Evolutionary conservation across 2,888 invertebrate genomes (phyloP).

Genomic region (Laothoe populi): DNA sequence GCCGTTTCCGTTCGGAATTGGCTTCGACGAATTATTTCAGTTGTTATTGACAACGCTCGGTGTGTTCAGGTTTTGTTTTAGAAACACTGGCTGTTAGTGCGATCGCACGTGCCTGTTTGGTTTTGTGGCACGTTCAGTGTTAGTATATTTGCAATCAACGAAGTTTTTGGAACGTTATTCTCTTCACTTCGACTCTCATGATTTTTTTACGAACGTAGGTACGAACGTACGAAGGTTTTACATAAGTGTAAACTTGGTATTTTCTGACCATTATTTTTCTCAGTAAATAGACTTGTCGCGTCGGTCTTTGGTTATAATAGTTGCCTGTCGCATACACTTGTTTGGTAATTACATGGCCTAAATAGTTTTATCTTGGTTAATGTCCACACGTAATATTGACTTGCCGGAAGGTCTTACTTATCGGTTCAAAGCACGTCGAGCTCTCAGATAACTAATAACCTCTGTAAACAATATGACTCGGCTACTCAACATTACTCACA

Average conservation of each 20-base stretch:
- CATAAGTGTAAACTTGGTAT: neutral
- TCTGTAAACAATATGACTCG: slow-evolving; percentile 25
- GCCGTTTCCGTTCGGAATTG: slow-evolving; percentile 14
- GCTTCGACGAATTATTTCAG: slow-evolving; percentile 27
- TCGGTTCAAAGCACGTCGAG: slow-evolving; percentile 43
- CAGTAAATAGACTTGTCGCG: slow-evolving; percentile 16
- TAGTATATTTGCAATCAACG: slow-evolving; percentile 47
- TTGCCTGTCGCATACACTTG: slow-evolving; percentile 31
- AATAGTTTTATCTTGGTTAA: slow-evolving; percentile 65
- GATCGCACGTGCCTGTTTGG: slow-evolving; percentile 77
- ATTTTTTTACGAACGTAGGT: neutral
- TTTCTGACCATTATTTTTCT: slow-evolving; percentile 25
- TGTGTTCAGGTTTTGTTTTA: slow-evolving; percentile 70
- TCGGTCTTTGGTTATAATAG: slow-evolving; percentile 5
- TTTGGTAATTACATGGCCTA: slow-evolving; percentile 53
- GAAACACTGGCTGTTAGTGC: slow-evolving; percentile 69
- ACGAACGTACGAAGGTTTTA: too few species aligned
- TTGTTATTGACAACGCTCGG: slow-evolving; percentile 54
- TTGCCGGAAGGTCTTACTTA: slow-evolving; percentile 48
- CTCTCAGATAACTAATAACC: slow-evolving; percentile 39
- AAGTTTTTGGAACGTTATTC: slow-evolving; percentile 40
- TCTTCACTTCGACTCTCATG: slow-evolving; percentile 24
- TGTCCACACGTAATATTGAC: slow-evolving; percentile 56
- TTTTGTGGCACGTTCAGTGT: slow-evolving; percentile 61
- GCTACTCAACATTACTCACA: slow-evolving; percentile 25